A percentile compares a stretch with the other conserved stretches of the same genome.
These are phyloP conservation scores for Illadopsis cleaveri DNA, from an alignment of 2,113 vertebrate species.

Conservation along the genomic window DNA sequence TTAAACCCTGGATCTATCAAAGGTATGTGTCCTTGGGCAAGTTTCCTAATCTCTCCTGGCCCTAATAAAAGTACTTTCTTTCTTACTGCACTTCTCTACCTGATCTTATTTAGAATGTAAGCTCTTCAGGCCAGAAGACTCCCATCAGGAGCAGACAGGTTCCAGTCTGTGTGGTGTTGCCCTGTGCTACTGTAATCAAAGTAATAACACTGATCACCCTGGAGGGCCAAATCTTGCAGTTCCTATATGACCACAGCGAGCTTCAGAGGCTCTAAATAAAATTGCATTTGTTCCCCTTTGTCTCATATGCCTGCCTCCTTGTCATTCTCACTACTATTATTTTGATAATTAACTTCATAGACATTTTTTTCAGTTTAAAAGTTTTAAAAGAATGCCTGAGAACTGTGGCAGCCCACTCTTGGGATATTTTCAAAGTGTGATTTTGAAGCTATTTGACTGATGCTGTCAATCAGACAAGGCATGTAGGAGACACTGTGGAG, in stretches of 20 bases:
- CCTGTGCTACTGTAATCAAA: constrained; percentile 18
- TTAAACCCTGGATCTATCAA: neutral
- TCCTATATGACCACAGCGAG: neutral
- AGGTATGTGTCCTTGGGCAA: constrained; percentile 18
- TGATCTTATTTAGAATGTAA: constrained; percentile 20
- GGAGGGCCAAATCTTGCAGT: neutral
- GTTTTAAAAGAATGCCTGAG: neutral
- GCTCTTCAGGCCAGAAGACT: neutral
- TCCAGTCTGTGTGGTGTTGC: neutral
- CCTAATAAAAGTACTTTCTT: constrained; percentile 12
- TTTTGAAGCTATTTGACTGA: neutral
- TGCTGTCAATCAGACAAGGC: neutral
- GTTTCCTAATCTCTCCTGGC: neutral
- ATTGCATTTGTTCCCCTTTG: neutral
- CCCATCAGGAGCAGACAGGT: neutral
- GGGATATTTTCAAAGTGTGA: neutral
- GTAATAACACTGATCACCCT: constrained; percentile 11
- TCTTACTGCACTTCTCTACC: constrained; percentile 37
- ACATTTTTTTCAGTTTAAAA: neutral
- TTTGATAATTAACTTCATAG: neutral
- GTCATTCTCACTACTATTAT: neutral
- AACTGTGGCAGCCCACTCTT: neutral
- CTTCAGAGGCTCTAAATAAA: neutral
- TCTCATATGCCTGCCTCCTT: neutral
- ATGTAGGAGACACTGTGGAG: neutral